Conservation (phyloP, 2,888 invertebrate genomes). For the Macropis europaea region DNA sequence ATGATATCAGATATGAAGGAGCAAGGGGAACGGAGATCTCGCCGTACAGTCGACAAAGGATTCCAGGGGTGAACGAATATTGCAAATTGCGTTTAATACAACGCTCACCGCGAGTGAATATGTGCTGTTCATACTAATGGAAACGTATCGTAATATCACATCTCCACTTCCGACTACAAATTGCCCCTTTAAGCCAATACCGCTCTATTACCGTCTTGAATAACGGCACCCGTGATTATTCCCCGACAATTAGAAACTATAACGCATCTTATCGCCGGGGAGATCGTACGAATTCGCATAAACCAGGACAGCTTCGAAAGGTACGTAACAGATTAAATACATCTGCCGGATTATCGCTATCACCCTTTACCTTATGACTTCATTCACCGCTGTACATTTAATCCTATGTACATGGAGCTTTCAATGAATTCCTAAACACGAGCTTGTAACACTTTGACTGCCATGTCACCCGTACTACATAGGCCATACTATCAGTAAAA, state of each 20-base stretch:
- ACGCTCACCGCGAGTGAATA: constrained; percentile 49
- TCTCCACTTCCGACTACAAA: constrained; percentile 59
- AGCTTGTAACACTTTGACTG: too few relatives aligned
- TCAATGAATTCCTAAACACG: too few relatives aligned
- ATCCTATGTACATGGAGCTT: too few relatives aligned
- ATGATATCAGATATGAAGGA: background rate
- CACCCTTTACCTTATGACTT: too few relatives aligned
- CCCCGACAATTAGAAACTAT: constrained; percentile 40
- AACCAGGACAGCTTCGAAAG: background rate
- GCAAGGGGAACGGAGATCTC: background rate
- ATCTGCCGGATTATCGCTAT: background rate
- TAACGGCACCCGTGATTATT: constrained; percentile 36
- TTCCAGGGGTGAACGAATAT: constrained; percentile 22
- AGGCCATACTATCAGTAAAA: too few relatives aligned
- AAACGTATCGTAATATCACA: constrained; percentile 57
- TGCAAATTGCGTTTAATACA: constrained; percentile 56
- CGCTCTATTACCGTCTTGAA: constrained; percentile 21
- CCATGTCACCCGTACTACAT: too few relatives aligned
- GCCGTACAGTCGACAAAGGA: constrained; percentile 7
- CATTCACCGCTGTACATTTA: too few relatives aligned
- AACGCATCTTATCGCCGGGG: constrained; percentile 20
- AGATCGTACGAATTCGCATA: background rate
- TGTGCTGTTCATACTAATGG: constrained; percentile 38
- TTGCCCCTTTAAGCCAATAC: constrained; percentile 59
- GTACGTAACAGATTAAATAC: constrained; percentile 8